These are phyloP conservation scores for Pseudomyrmex gracilis DNA, from an alignment of 1,140 invertebrate species.

Conservation along the genomic window DNA sequence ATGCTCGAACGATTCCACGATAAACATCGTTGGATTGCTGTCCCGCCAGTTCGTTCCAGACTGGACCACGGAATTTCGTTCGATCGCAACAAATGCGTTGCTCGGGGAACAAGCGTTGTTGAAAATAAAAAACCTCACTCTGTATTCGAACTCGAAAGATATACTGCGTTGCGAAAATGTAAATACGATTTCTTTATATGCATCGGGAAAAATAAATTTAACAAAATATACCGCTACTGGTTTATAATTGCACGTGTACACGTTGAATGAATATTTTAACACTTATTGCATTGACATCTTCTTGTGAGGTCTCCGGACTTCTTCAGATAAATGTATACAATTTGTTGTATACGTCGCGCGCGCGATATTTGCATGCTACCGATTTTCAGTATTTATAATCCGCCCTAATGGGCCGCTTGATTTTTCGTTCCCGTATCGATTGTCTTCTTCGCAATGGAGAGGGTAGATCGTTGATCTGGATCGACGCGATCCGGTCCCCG, in stretches of 20 bases:
- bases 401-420: slow-evolving; percentile 36
- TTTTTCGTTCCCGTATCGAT: slow-evolving; percentile 57
- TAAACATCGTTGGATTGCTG: slow-evolving; percentile 69
- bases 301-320: no score
- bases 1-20: slow-evolving; percentile 71
- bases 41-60: neutral
- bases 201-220: no score
- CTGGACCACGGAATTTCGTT: slow-evolving; percentile 2
- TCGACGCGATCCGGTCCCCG: slow-evolving; percentile 58
- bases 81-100: slow-evolving; percentile 6
- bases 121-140: no score
- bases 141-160: no score
- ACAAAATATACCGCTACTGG: no score
- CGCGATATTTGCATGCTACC: neutral
- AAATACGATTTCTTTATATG: neutral
- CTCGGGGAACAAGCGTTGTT: neutral
- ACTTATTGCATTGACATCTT: no score
- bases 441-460: neutral
- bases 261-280: no score
- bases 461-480: slow-evolving; percentile 17
- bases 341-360: slow-evolving; percentile 5
- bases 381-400: slow-evolving; percentile 47
- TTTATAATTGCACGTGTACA: no score
- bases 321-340: no score
- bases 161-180: no score